Percentiles rank a stretch among this genome's conserved stretches.
Conservation (phyloP, 2,888 invertebrate genomes). For the Tenthredo notha region DNA sequence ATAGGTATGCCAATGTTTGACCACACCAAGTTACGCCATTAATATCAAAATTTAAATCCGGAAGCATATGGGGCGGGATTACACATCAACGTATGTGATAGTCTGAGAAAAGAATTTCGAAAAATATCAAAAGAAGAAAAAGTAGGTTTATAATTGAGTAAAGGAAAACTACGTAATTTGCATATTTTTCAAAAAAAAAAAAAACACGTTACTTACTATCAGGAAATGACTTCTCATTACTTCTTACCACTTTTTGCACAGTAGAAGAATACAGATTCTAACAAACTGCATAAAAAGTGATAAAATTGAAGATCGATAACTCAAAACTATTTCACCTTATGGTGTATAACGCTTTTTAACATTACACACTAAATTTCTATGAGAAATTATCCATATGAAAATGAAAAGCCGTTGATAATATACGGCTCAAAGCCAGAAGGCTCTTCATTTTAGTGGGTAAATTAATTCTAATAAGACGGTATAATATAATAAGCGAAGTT, state of each 20-base stretch:
- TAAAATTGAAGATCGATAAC: background rate
- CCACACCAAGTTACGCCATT: conserved; percentile 19
- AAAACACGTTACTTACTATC: background rate
- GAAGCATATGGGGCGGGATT: background rate
- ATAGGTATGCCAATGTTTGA: conserved; percentile 20
- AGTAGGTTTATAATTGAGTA: background rate
- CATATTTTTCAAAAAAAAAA: background rate
- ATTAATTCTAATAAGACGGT: background rate
- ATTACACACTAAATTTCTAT: background rate
- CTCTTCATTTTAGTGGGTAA: background rate
- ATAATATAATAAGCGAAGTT: background rate
- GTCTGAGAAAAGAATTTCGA: background rate
- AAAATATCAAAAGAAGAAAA: background rate
- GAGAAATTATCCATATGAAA: background rate
- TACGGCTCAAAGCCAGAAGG: background rate
- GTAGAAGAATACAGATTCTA: background rate
- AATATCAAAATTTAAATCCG: conserved; percentile 23
- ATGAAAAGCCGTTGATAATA: background rate
- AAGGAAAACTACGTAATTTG: background rate
- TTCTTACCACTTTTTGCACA: background rate
- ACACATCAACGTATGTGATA: background rate
- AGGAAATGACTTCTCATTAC: background rate
- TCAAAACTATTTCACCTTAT: background rate
- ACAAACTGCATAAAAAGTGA: background rate
- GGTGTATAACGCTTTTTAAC: background rate